Evolutionary conservation across 2,888 invertebrate genomes (phyloP).

Genomic region (Plagiodera versicolora): DNA sequence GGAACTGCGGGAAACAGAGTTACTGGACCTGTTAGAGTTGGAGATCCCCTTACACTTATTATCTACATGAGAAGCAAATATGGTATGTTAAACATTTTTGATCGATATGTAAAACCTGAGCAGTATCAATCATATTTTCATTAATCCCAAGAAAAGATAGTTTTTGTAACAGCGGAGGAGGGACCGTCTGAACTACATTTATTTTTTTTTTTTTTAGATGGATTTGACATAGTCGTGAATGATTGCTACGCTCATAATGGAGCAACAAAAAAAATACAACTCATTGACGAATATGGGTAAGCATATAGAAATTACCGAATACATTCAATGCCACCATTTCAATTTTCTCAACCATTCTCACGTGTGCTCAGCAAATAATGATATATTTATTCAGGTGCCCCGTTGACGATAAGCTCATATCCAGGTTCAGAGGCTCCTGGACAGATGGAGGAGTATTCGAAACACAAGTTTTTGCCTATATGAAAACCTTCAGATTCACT

Average conservation of each 20-base stretch:
- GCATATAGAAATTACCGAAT: conserved; percentile 36
- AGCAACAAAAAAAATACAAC: conserved; percentile 85
- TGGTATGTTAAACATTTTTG: conserved; percentile 60
- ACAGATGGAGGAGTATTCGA: conserved; percentile 87
- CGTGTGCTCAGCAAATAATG: too few species aligned
- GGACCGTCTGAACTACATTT: too few species aligned
- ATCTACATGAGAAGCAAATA: conserved; percentile 95
- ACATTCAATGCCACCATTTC: too few species aligned
- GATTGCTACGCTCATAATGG: conserved; percentile 95
- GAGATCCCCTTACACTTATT: conserved; percentile 87
- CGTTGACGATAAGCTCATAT: conserved; percentile 89
- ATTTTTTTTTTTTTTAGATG: conserved; percentile 73
- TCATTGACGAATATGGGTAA: conserved; percentile 90
- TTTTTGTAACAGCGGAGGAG: neutral
- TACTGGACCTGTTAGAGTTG: conserved; percentile 87
- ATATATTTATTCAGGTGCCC: conserved; percentile 83
- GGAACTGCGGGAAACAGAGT: conserved; percentile 84
- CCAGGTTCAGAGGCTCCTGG: conserved; percentile 91
- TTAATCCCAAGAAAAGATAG: too few species aligned
- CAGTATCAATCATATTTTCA: too few species aligned
- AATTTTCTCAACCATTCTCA: too few species aligned
- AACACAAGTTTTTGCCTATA: conserved; percentile 92
- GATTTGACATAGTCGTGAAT: conserved; percentile 92
- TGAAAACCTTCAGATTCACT: conserved; percentile 93
- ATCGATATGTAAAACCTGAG: too few species aligned